phyloP scores from a whole-genome alignment of 2,113 vertebrate genomes.

The Cyprinodon variegatus region DNA sequence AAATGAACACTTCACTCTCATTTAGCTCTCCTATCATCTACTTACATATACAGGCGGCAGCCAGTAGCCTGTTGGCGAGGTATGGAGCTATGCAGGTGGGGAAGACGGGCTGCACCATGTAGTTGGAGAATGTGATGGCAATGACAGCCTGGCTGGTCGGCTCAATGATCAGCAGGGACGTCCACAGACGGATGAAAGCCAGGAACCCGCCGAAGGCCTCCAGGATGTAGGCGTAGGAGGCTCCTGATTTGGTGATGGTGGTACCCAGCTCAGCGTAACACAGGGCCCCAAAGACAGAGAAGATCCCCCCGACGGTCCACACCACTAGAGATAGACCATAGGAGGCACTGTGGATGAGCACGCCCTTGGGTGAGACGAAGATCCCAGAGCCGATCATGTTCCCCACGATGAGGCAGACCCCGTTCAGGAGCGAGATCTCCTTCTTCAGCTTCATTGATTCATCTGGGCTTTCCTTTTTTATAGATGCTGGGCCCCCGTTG shows the following conservation, averaged over 20 bases:
- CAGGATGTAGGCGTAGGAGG: constrained; percentile 93
- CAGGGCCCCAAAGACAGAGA: constrained; percentile 90
- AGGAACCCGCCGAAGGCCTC: constrained; percentile 89
- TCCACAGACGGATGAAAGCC: constrained; percentile 92
- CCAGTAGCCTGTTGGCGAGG: constrained; percentile 84
- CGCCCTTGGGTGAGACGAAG: constrained; percentile 93
- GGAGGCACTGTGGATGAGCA: constrained; percentile 89
- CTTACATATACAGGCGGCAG: constrained; percentile 92
- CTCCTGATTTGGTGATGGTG: constrained; percentile 93
- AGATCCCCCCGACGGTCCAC: constrained; percentile 89
- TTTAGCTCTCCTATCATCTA: constrained; percentile 15
- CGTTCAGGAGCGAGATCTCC: constrained; percentile 91
- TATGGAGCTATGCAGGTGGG: constrained; percentile 87
- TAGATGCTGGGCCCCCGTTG: constrained; percentile 37
- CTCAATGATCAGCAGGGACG: constrained; percentile 91
- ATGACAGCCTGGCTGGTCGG: constrained; percentile 93
- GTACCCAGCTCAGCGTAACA: constrained; percentile 94
- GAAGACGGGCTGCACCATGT: constrained; percentile 91
- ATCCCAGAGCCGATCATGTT: constrained; percentile 96
- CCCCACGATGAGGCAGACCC: constrained; percentile 91
- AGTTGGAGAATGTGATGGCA: constrained; percentile 94
- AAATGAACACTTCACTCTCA: not conserved
- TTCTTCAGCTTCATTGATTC: constrained; percentile 88
- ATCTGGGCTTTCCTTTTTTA: constrained; percentile 12
- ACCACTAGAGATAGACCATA: constrained; percentile 89